Evolutionary conservation across 1,140 invertebrate genomes (phyloP).

Genomic region (Drosophila trapezifrons): DNA sequence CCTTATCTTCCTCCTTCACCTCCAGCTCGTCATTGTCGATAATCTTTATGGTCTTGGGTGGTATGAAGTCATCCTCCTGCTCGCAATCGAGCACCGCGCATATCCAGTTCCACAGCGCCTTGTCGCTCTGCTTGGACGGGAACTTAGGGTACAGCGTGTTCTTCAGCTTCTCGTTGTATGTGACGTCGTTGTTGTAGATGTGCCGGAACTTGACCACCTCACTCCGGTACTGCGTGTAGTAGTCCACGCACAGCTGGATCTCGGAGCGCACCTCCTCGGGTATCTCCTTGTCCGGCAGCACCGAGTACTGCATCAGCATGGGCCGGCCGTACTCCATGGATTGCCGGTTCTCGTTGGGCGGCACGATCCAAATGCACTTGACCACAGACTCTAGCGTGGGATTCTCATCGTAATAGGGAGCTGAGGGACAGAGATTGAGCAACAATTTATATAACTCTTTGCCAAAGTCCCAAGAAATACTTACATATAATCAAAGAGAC

Average conservation of each 20-base stretch:
- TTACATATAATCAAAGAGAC: slow-evolving; percentile 96
- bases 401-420: slow-evolving; percentile 93
- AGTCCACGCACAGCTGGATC: slow-evolving; percentile 94
- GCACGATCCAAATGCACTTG: slow-evolving; percentile 96
- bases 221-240: slow-evolving; percentile 90
- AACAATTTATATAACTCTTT: neutral
- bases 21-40: slow-evolving; percentile 73
- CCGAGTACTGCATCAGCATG: slow-evolving; percentile 93
- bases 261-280: slow-evolving; percentile 93
- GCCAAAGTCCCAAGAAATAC: slow-evolving; percentile 31
- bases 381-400: slow-evolving; percentile 91
- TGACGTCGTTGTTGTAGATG: slow-evolving; percentile 89
- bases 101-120: slow-evolving; percentile 86
- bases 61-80: slow-evolving; percentile 81
- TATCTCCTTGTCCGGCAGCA: slow-evolving; percentile 92
- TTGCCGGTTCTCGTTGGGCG: slow-evolving; percentile 95
- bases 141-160: slow-evolving; percentile 88
- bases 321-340: slow-evolving; percentile 94
- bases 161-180: slow-evolving; percentile 92
- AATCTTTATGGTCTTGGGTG: slow-evolving; percentile 79
- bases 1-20: slow-evolving; percentile 53
- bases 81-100: slow-evolving; percentile 78
- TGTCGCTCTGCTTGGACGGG: slow-evolving; percentile 88
- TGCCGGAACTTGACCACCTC: slow-evolving; percentile 92
- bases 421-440: slow-evolving; percentile 85